These are phyloP conservation scores for Scaptomyza montana DNA, from an alignment of 1,140 invertebrate species.

Conservation along the genomic window DNA sequence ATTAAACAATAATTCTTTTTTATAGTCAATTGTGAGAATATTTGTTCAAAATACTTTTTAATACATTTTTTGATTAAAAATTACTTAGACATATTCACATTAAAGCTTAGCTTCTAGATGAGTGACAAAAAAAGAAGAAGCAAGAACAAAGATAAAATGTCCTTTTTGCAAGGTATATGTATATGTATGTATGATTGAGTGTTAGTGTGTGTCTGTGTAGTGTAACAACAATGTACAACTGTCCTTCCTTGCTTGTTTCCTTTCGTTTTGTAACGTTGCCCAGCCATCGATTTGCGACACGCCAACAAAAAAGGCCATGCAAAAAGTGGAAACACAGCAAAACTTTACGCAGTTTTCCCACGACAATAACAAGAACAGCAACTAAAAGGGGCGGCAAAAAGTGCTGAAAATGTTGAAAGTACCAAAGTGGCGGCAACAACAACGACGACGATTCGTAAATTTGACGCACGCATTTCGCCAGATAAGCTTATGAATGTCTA, in stretches of 20 bases:
- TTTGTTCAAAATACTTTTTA: too few species aligned
- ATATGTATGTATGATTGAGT: background rate
- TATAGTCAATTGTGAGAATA: too few species aligned
- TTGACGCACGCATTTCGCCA: conserved; percentile 60
- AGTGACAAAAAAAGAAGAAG: too few species aligned
- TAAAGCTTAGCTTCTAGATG: too few species aligned
- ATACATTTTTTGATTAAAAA: too few species aligned
- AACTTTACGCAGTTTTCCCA: conserved; percentile 69
- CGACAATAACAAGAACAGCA: conserved; percentile 29
- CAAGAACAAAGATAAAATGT: too few species aligned
- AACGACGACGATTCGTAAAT: conserved; percentile 53
- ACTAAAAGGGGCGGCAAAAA: conserved; percentile 28
- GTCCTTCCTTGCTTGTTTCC: conserved; percentile 4
- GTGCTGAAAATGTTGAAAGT: conserved; percentile 73
- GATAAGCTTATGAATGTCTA: conserved; percentile 72
- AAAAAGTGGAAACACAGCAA: conserved; percentile 42
- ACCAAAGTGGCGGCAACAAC: conserved; percentile 24
- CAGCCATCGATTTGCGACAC: conserved; percentile 61
- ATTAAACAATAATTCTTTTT: too few species aligned
- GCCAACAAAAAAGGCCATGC: conserved; percentile 36
- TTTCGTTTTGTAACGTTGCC: conserved; percentile 45
- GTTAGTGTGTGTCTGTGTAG: conserved; percentile 13
- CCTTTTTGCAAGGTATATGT: background rate
- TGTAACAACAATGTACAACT: conserved; percentile 2
- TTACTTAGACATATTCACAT: too few species aligned